Evolutionary conservation across 2,113 vertebrate species (phyloP), one percentile per base, ranked within the genome.

Genomic region (Catharus minimus): DNA sequence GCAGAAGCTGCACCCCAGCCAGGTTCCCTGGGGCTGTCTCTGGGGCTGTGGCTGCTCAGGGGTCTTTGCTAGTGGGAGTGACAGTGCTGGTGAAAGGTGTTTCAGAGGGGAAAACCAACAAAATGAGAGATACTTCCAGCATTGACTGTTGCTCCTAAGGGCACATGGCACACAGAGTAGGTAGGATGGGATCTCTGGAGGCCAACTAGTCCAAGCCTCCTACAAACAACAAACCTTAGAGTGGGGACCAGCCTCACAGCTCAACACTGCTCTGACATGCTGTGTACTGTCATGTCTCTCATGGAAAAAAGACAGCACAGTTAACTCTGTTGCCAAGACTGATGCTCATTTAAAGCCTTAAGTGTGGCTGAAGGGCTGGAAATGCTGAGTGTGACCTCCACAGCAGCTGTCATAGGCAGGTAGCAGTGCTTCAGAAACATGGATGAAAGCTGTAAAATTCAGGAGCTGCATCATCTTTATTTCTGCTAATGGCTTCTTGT

Each of bases 371-470:
- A 58, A 78, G 53, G 38, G 52, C 57, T 49, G 82, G 19, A 88
- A 86, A 65, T 33, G 1, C 14, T 43, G 49, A 72, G 24, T 7
- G 1, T 17, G 41, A 81, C 47, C 60, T 81, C 64, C 32, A 44
- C 8, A 55, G 47, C 49, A 76, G 32, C 78, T 84, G 57, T 33
- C 60, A 27, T 16, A 28, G 22, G 30, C 58, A 68, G 56, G 52
- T 61, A 87, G 50, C 79, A 94, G 91, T 46, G 43, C 77, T 88
- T 73, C 43, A 43, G 28, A 73, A 77, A 58, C 61, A 67, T n/a
- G 22, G 38, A 58, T 9, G 4, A 73, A 44, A 81, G 27, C 32
- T 61, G 24, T 53, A 49, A 89, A 83, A 81, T n/a, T 65, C 66
- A 78, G 36, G 62, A 90, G 65, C 61, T 77, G 24, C 55, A 50